Evolutionary conservation across 2,888 invertebrate genomes (phyloP).

Genomic region (Stenoptilia bipunctidactyla): DNA sequence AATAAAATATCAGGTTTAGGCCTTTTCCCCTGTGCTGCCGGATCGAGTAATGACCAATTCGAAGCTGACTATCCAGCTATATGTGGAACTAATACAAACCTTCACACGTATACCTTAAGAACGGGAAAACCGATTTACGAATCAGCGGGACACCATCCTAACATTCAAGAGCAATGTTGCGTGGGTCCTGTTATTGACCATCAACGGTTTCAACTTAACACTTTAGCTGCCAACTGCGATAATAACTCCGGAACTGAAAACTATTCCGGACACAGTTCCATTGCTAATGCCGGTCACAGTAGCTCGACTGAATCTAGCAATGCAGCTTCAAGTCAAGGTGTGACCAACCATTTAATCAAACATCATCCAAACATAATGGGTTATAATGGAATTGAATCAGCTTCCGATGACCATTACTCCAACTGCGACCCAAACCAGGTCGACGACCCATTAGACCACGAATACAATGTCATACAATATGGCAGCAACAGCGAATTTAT

Average conservation of each 20-base stretch:
- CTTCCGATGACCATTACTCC: conserved; percentile 64
- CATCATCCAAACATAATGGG: conserved; percentile 54
- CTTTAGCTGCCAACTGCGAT: conserved; percentile 69
- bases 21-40: conserved; percentile 84
- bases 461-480: conserved; percentile 67
- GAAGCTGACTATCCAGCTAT: conserved; percentile 88
- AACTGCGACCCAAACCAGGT: conserved; percentile 66
- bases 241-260: conserved; percentile 75
- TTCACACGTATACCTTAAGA: conserved; percentile 85
- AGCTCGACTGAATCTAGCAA: conserved; percentile 67
- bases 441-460: conserved; percentile 62
- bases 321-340: conserved; percentile 62
- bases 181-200: conserved; percentile 54
- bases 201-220: conserved; percentile 63
- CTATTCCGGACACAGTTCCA: conserved; percentile 73
- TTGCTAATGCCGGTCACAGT: conserved; percentile 65
- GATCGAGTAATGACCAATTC: conserved; percentile 87
- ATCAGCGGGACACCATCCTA: conserved; percentile 57
- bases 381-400: conserved; percentile 63
- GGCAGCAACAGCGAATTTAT: conserved; percentile 63
- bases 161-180: conserved; percentile 51
- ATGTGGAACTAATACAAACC: conserved; percentile 87
- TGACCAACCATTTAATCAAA: conserved; percentile 63
- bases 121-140: conserved; percentile 84
- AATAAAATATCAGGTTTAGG: conserved; percentile 81